Conservation (phyloP, 2,113 vertebrate genomes). For the Pseudopipra pipra region DNA sequence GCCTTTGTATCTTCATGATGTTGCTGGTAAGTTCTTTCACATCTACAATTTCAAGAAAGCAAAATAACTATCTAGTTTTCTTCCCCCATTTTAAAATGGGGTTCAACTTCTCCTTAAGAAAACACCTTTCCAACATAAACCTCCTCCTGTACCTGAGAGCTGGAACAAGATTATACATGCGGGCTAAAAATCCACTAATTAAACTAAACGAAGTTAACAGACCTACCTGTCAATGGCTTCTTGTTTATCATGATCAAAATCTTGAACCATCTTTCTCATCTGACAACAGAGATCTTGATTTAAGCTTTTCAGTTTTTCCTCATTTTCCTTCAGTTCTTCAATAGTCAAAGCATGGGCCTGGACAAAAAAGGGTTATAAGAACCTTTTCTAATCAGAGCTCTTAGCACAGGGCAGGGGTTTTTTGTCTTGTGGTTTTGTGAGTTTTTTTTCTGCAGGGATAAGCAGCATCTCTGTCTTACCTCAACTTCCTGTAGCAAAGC, state of each 20-base stretch:
- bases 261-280: conserved; percentile 95
- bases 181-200: neutral
- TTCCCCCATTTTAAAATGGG: fast-evolving
- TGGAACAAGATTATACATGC: neutral
- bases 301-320: conserved; percentile 83
- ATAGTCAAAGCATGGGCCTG: conserved; percentile 75
- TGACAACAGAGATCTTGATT: conserved; percentile 92
- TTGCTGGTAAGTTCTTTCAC: conserved; percentile 88
- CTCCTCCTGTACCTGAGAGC: neutral
- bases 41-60: conserved; percentile 64
- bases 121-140: neutral
- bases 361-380: neutral
- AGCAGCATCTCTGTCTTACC: conserved; percentile 68
- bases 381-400: neutral
- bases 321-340: conserved; percentile 80
- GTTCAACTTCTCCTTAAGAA: neutral
- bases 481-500: conserved; percentile 79
- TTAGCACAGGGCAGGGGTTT: fast-evolving
- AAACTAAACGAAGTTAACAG: neutral
- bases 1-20: conserved; percentile 89
- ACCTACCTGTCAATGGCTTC: conserved; percentile 84
- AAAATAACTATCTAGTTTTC: neutral
- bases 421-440: neutral
- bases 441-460: neutral
- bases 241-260: conserved; percentile 93